Conservation (phyloP, 2,888 invertebrate species). For the Eristalis intricaria region DNA sequence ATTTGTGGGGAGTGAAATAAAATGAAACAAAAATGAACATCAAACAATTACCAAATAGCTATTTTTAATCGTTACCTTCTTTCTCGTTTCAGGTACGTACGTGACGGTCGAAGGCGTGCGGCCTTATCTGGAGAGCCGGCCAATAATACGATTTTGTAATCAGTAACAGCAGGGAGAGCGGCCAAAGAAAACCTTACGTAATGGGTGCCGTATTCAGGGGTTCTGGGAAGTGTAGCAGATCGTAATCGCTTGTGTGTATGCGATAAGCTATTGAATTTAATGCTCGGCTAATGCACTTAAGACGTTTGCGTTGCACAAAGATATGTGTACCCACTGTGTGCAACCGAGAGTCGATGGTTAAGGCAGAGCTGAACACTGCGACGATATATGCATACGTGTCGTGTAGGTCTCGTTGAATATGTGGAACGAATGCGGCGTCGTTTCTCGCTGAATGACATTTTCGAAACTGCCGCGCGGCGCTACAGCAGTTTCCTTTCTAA, state of each 20-base stretch:
- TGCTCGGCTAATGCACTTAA: neutral
- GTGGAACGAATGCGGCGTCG: neutral
- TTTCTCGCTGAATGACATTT: constrained; percentile 52
- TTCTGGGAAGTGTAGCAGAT: constrained; percentile 32
- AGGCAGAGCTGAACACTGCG: neutral
- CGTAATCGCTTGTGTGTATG: constrained; percentile 8
- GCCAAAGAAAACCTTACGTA: constrained; percentile 16
- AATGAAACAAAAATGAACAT: neutral
- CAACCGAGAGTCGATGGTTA: constrained; percentile 7
- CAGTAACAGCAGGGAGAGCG: constrained; percentile 53
- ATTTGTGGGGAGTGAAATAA: neutral
- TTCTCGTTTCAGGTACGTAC: constrained; percentile 65
- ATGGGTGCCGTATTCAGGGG: constrained; percentile 13
- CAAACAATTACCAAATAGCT: constrained; percentile 14
- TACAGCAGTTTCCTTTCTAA: constrained; percentile 65
- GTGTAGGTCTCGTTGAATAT: constrained; percentile 6
- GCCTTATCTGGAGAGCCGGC: constrained; percentile 40
- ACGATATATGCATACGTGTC: neutral
- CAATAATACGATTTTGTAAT: constrained; percentile 43
- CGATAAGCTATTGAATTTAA: constrained; percentile 1
- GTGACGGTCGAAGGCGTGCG: constrained; percentile 16
- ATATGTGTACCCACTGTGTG: neutral
- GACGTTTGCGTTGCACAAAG: no score
- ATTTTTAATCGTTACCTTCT: constrained; percentile 21
- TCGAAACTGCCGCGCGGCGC: constrained; percentile 21